Conservation (phyloP, 2,888 invertebrate species). For the Nysson spinosus region DNA sequence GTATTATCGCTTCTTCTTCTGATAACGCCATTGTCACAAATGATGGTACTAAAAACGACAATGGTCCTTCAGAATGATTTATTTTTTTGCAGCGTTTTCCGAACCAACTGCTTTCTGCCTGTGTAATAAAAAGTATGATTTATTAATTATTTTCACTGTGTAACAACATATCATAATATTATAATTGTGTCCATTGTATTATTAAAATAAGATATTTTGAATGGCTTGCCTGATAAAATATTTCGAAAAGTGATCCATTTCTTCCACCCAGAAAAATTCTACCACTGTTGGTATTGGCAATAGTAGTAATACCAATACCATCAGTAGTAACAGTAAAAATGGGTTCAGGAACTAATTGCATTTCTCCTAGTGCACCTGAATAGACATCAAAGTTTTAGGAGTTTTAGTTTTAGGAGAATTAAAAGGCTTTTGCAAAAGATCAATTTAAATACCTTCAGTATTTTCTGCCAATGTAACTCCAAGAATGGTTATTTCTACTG, state of each 20-base stretch:
- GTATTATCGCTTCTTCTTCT: conserved; percentile 93
- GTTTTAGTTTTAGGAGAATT: not conserved
- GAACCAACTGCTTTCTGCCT: conserved; percentile 94
- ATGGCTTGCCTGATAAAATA: conserved; percentile 89
- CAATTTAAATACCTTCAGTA: conserved; percentile 64
- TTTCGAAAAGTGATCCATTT: conserved; percentile 96
- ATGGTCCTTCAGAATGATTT: conserved; percentile 92
- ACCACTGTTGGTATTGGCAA: conserved; percentile 89
- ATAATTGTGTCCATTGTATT: not conserved
- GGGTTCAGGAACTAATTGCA: conserved; percentile 96
- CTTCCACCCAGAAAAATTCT: conserved; percentile 96
- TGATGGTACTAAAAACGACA: conserved; percentile 93
- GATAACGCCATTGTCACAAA: conserved; percentile 91
- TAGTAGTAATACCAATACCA: conserved; percentile 89
- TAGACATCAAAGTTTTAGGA: not conserved
- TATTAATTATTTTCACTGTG: not conserved
- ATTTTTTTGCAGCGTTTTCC: conserved; percentile 96
- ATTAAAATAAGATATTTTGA: not conserved
- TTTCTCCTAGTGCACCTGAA: conserved; percentile 82
- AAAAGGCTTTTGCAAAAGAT: not conserved
- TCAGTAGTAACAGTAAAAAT: conserved; percentile 95
- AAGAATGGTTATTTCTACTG: conserved; percentile 93
- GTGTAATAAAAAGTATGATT: conserved; percentile 29
- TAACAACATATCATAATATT: not conserved
- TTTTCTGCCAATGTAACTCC: conserved; percentile 81